Percentiles rank a stretch among this genome's conserved stretches.
phyloP scores from a whole-genome alignment of 2,888 invertebrate species.

The Parelbella ahira region DNA sequence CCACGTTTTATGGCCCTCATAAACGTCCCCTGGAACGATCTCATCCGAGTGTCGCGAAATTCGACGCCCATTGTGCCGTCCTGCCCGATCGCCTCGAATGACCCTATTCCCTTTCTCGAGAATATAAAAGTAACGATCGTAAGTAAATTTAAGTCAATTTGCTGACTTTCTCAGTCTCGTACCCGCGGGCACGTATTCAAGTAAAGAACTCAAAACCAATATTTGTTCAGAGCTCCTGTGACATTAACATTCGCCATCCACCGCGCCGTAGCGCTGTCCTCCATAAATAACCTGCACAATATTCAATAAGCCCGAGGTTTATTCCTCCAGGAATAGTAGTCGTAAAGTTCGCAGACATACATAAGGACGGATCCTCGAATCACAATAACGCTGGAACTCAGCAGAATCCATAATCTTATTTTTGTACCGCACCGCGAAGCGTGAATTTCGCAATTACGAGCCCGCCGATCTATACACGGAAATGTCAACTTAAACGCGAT shows the following conservation, averaged over 20 bases:
- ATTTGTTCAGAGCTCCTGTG: conserved; percentile 25
- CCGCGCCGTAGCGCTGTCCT: conserved; percentile 71
- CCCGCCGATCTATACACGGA: conserved; percentile 40
- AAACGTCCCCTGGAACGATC: conserved; percentile 48
- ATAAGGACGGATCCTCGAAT: conserved; percentile 80
- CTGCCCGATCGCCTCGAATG: conserved; percentile 32
- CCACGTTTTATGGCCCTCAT: conserved; percentile 60
- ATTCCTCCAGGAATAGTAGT: conserved; percentile 78
- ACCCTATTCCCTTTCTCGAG: conserved; percentile 23
- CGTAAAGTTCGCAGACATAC: conserved; percentile 77
- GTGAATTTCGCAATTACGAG: conserved; percentile 80
- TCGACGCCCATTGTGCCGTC: conserved; percentile 51
- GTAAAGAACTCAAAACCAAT: conserved; percentile 8
- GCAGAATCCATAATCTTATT: conserved; percentile 81
- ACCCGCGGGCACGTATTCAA: conserved; percentile 9
- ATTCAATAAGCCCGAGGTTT: conserved; percentile 74
- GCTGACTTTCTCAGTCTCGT: conserved; percentile 14
- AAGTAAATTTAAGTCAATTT: conserved; percentile 20
- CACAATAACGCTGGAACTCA: conserved; percentile 78
- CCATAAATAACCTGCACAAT: conserved; percentile 75
- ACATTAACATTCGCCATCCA: conserved; percentile 31
- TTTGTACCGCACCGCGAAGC: conserved; percentile 79
- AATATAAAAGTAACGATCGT: conserved; percentile 24
- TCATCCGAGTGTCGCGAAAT: conserved; percentile 54
- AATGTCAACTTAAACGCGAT: conserved; percentile 50